phyloP scores from a whole-genome alignment of 1,140 invertebrate genomes.

The Aricia agestis region DNA sequence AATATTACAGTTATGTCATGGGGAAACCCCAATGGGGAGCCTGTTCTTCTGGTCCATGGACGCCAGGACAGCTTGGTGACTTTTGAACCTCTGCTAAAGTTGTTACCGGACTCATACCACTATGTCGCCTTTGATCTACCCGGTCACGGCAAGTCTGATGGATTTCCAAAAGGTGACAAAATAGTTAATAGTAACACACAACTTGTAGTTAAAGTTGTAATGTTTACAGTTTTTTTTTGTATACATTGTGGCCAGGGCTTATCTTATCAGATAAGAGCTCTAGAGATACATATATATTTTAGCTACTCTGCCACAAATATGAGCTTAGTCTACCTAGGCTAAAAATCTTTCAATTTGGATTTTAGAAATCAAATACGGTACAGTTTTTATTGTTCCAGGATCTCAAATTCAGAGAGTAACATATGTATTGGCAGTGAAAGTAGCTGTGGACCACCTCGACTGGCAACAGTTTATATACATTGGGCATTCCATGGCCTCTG shows the following conservation, averaged over 20 bases:
- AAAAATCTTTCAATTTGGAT: not conserved
- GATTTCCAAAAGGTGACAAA: conserved; percentile 67
- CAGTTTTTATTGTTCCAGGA: not conserved
- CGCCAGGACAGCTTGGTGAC: conserved; percentile 80
- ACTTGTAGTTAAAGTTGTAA: not conserved
- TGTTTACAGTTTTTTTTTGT: no score
- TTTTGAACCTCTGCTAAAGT: conserved; percentile 79
- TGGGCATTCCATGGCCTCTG: conserved; percentile 33
- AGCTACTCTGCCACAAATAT: no score
- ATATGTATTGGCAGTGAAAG: conserved; percentile 35
- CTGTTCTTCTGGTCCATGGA: conserved; percentile 81
- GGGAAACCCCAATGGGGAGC: conserved; percentile 72
- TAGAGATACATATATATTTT: no score
- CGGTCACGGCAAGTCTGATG: conserved; percentile 82
- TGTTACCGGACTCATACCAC: conserved; percentile 75
- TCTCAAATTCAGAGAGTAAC: conserved; percentile 32
- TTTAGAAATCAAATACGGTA: no score
- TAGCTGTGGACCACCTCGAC: conserved; percentile 36
- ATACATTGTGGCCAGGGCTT: no score
- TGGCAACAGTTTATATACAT: conserved; percentile 45
- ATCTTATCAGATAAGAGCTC: no score
- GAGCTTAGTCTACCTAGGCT: no score
- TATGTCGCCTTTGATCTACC: conserved; percentile 83
- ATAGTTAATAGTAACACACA: not conserved
- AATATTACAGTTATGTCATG: conserved; percentile 78